Evolutionary conservation across 1,140 invertebrate genomes (phyloP).

Genomic region (Calosoma granatense): DNA sequence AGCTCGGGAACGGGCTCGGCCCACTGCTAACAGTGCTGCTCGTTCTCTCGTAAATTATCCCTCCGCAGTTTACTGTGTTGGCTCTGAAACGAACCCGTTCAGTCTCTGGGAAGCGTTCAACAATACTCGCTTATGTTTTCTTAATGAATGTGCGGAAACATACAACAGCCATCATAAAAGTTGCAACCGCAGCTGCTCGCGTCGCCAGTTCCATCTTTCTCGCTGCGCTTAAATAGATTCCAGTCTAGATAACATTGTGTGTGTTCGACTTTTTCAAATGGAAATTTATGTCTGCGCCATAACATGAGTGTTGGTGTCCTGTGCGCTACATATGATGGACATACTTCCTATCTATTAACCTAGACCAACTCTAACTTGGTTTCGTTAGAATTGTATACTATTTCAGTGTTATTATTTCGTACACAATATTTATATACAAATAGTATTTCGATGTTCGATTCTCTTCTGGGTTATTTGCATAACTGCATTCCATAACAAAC

Average conservation of each 20-base stretch:
- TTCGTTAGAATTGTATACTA: too few relatives aligned
- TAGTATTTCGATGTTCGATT: too few relatives aligned
- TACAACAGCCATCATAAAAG: background rate
- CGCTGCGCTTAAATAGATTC: background rate
- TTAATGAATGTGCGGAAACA: constrained; percentile 1
- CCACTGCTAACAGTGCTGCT: background rate
- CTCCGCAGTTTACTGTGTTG: background rate
- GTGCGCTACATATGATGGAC: background rate
- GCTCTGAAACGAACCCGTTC: background rate
- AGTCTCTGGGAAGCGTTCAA: background rate
- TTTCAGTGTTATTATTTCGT: too few relatives aligned
- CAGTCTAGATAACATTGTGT: background rate
- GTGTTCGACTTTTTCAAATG: background rate
- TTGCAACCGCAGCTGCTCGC: background rate
- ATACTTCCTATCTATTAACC: background rate
- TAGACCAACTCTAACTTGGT: too few relatives aligned
- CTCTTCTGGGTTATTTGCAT: too few relatives aligned
- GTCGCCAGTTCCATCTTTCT: too few relatives aligned
- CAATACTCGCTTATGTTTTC: constrained; percentile 7
- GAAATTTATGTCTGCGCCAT: background rate
- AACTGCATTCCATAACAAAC: too few relatives aligned
- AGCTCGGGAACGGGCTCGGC: background rate
- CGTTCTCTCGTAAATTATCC: constrained; percentile 7
- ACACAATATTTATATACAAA: too few relatives aligned
- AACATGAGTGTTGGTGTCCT: background rate